Conservation (phyloP, 2,113 vertebrate species). For the Rhea americana region DNA sequence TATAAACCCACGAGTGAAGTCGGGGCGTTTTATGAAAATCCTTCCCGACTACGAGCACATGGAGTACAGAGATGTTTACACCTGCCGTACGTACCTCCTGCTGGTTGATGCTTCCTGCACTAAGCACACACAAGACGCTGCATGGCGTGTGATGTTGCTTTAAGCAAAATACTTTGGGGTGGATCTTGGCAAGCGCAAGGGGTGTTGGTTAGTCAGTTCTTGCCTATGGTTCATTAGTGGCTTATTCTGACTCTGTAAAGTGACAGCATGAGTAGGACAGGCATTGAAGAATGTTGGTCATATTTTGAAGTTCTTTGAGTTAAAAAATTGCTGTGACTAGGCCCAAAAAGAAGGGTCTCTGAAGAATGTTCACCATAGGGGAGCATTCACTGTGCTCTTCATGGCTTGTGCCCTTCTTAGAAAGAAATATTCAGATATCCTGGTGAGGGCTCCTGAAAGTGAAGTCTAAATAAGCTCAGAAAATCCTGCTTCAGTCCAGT, state of each 20-base stretch:
- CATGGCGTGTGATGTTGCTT: conserved; percentile 53
- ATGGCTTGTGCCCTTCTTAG: neutral
- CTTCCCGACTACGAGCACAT: conserved; percentile 93
- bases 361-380: neutral
- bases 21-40: conserved; percentile 92
- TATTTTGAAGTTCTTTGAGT: neutral
- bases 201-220: neutral
- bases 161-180: neutral
- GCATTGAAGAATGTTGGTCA: accelerated
- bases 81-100: conserved; percentile 87
- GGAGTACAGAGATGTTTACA: conserved; percentile 93
- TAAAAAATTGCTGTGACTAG: neutral
- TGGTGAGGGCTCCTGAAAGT: neutral
- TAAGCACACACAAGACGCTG: conserved; percentile 36
- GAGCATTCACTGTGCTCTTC: neutral
- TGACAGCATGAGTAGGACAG: accelerated
- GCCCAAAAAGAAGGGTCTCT: neutral
- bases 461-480: neutral
- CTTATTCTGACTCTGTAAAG: neutral
- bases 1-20: conserved; percentile 92
- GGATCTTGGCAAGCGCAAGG: neutral
- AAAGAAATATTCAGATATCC: neutral
- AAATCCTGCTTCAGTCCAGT: neutral
- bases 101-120: conserved; percentile 51
- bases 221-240: neutral